phyloP scores from a whole-genome alignment of 2,113 vertebrate genomes.

The Alectura lathami region DNA sequence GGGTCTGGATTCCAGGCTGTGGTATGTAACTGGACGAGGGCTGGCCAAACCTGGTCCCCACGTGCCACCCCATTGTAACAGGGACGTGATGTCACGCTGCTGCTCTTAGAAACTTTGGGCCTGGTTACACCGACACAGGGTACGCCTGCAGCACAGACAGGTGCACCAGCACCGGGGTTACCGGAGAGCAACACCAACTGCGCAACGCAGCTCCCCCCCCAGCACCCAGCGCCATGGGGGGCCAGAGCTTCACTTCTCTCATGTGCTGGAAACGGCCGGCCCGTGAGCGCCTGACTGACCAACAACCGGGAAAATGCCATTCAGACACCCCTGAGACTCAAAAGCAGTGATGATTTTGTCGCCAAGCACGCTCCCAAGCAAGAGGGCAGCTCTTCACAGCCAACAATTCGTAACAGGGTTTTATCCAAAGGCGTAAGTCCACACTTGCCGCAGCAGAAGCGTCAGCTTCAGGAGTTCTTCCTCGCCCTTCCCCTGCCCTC shows the following conservation, averaged over 20 bases:
- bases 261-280: rapidly evolving
- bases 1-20: background rate
- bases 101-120: background rate
- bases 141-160: background rate
- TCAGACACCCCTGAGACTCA: background rate
- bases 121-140: rapidly evolving
- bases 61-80: background rate
- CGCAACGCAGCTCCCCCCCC: background rate
- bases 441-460: background rate
- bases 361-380: background rate
- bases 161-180: too few species aligned
- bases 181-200: background rate
- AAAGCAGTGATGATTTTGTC: background rate
- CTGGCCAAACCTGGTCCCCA: background rate
- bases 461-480: constrained; percentile 3
- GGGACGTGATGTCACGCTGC: background rate
- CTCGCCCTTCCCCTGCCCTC: constrained; percentile 37
- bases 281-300: background rate
- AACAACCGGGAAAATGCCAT: rapidly evolving
- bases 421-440: background rate
- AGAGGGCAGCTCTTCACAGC: background rate
- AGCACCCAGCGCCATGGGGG: too few species aligned
- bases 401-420: background rate
- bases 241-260: background rate
- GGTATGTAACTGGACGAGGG: background rate